Conservation (phyloP, 2,888 invertebrate genomes). For the Troides oblongomaculatus region DNA sequence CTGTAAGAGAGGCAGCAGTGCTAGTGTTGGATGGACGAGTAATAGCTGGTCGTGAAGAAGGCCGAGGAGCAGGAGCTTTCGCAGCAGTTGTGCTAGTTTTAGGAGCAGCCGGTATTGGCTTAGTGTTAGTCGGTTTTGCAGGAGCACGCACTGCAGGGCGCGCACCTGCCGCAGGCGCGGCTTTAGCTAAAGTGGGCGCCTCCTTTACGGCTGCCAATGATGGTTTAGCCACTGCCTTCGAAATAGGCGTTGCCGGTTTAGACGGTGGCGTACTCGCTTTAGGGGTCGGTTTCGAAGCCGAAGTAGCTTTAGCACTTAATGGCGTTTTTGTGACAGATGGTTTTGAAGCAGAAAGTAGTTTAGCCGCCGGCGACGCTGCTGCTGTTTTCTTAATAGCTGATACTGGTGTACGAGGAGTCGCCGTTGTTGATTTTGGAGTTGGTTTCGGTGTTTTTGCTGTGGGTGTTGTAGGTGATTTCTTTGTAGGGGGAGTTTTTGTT, state of each 20-base stretch:
- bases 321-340: slow-evolving; percentile 37
- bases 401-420: slow-evolving; percentile 39
- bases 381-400: slow-evolving; percentile 46
- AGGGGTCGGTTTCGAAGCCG: slow-evolving; percentile 37
- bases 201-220: slow-evolving; percentile 35
- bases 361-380: slow-evolving; percentile 33
- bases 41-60: slow-evolving; percentile 37
- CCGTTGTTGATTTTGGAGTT: slow-evolving; percentile 43
- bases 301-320: slow-evolving; percentile 30
- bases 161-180: slow-evolving; percentile 33
- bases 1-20: slow-evolving; percentile 37
- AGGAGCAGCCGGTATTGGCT: slow-evolving; percentile 31
- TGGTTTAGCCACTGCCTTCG: slow-evolving; percentile 29
- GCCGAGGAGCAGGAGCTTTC: slow-evolving; percentile 35
- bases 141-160: slow-evolving; percentile 34
- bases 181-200: slow-evolving; percentile 57
- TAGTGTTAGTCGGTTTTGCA: slow-evolving; percentile 39
- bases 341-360: slow-evolving; percentile 32
- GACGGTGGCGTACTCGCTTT: slow-evolving; percentile 44
- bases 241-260: slow-evolving; percentile 42
- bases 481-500: slow-evolving; percentile 37
- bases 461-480: slow-evolving; percentile 43
- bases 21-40: slow-evolving; percentile 36
- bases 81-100: slow-evolving; percentile 37
- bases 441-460: slow-evolving; percentile 47